Evolutionary conservation across 2,888 invertebrate genomes (phyloP).

Genomic region (Germaria angustata): DNA sequence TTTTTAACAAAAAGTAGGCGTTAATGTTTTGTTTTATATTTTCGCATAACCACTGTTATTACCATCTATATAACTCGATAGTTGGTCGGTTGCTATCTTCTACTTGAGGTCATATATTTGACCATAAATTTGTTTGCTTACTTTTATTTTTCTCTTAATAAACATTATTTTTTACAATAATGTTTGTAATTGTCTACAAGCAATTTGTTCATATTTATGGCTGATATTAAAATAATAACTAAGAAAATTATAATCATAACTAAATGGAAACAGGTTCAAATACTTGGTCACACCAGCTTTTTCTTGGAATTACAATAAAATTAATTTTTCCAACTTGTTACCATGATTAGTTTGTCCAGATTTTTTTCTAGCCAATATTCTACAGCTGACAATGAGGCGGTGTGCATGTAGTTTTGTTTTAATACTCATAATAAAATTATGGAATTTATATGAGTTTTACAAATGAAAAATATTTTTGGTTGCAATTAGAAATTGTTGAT

Average conservation of each 20-base stretch:
- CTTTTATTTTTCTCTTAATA: too few species aligned
- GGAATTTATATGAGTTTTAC: constrained; percentile 7
- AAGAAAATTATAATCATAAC: background rate
- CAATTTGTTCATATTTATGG: constrained; percentile 22
- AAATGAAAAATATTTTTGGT: background rate
- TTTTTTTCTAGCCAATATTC: background rate
- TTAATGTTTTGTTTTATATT: background rate
- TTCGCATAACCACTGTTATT: constrained; percentile 35
- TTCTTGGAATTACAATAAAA: background rate
- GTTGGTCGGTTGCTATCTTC: background rate
- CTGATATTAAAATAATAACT: constrained; percentile 13
- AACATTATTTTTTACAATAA: too few species aligned
- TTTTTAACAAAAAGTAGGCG: constrained; percentile 34
- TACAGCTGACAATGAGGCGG: constrained; percentile 1
- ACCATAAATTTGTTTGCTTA: constrained; percentile 1
- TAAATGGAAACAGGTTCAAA: constrained; percentile 45
- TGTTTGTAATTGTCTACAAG: constrained; percentile 22
- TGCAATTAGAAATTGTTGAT: constrained; percentile 9
- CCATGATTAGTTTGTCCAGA: constrained; percentile 40
- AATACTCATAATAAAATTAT: constrained; percentile 9
- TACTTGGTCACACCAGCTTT: constrained; percentile 18
- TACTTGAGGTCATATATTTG: background rate
- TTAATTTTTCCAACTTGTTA: constrained; percentile 4
- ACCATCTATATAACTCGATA: background rate
- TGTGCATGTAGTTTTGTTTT: background rate